Evolutionary conservation across 2,888 invertebrate species (phyloP).

Genomic region (Stomorhina lunata): DNA sequence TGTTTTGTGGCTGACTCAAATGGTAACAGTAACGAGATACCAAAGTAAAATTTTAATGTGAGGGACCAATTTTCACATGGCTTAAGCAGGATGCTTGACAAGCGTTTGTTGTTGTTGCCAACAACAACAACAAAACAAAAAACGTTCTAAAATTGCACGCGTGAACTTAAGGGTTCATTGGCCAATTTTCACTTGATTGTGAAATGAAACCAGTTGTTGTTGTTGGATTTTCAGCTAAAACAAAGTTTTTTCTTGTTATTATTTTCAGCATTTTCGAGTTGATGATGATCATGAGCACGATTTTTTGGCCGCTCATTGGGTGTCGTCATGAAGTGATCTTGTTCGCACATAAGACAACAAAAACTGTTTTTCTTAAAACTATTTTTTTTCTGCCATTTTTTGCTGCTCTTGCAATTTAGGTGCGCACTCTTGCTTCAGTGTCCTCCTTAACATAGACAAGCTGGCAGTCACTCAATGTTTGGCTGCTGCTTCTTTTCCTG

Average conservation of each 20-base stretch:
- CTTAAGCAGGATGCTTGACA: conserved; percentile 61
- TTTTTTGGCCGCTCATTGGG: conserved; percentile 64
- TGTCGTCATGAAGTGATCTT: conserved; percentile 67
- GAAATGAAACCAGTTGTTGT: conserved; percentile 55
- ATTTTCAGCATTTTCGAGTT: conserved; percentile 10
- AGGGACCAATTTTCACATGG: conserved; percentile 63
- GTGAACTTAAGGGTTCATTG: conserved; percentile 67
- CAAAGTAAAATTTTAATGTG: conserved; percentile 35
- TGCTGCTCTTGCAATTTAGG: conserved; percentile 23
- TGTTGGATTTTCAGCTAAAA: neutral
- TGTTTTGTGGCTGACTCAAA: neutral
- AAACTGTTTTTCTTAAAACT: conserved; percentile 38
- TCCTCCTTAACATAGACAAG: conserved; percentile 60
- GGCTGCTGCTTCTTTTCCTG: neutral
- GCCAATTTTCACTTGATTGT: conserved; percentile 67
- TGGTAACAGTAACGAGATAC: conserved; percentile 46
- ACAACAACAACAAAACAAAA: no score
- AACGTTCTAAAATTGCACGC: conserved; percentile 64
- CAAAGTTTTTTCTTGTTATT: neutral
- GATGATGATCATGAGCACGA: conserved; percentile 65
- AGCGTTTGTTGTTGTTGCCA: conserved; percentile 49
- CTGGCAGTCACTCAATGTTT: conserved; percentile 62
- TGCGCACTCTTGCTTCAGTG: conserved; percentile 59
- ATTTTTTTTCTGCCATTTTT: neutral
- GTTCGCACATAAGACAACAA: conserved; percentile 65